Base-by-base conservation (phyloP, 2,888 invertebrate genomes). In the Pomacea canaliculata region DNA sequence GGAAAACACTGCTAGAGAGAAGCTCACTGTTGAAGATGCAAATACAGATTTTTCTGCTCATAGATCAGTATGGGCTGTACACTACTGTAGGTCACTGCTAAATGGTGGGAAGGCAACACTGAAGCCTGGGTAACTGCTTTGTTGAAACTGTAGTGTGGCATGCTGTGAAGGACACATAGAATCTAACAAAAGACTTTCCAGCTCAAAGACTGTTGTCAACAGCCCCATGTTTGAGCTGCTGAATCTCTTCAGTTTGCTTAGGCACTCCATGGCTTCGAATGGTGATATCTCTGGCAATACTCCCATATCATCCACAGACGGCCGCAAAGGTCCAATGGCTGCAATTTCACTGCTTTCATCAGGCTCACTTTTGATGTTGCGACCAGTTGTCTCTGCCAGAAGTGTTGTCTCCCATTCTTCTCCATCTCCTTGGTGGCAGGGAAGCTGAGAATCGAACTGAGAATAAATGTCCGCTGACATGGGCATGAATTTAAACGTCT, bases 401-500 rank as follows among this genome's bases (percentile, higher is more conserved):
- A 77, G 73, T 12, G 75, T 56, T 13, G 56, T 76, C 68, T 79
- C 79, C 79, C 77, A 77, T 37, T 76, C 76, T 27, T 74, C 79
- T 63, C 59, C 69, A n/a, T 77, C 77, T 13, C 62, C 56, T 48
- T 68, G 49, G 62, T 77, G 73, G 49, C 79, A 79, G 10, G 77
- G 73, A 2, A 77, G 65, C 70, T 75, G 75, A 7, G 79, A 79
- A 49, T 79, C 77, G 69, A 79, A 79, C 71, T 79, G 72, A 7
- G 72, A 56, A n/a, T 77, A 79, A 12, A 79, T 27, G 13, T 76
- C 70, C 0, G 77, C 68, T 48, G 70, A 73, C 77, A 79, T 77
- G 19, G 77, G 77, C 2, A 75, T 77, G 68, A 79, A 79, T 37
- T 65, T 77, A 19, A 79, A 72, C 1, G 65, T 37, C 19, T 75